These are phyloP conservation scores for Coturnix japonica DNA, from an alignment of 2,113 vertebrate genomes.

Conservation along the genomic window DNA sequence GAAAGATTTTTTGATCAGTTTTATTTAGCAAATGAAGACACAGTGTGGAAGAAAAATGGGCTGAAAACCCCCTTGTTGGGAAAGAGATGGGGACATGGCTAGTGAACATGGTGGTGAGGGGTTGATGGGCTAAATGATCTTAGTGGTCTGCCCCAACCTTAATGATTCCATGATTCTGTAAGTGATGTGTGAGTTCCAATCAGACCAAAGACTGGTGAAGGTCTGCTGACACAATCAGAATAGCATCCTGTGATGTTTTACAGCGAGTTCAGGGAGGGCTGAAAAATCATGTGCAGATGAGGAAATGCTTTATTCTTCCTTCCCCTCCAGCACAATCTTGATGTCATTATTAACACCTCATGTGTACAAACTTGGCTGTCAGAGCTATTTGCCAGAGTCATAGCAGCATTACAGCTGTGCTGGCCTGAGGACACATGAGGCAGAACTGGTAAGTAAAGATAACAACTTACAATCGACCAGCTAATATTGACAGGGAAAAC, in stretches of 20 bases:
- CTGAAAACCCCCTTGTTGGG: not conserved
- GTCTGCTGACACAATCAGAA: not conserved
- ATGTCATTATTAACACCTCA: not conserved
- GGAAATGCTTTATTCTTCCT: not conserved
- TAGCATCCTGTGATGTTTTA: not conserved
- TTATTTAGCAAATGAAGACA: not conserved
- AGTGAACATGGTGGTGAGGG: too few relatives aligned
- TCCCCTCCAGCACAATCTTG: not conserved
- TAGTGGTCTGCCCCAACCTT: too few relatives aligned
- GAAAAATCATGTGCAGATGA: not conserved
- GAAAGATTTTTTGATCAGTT: not conserved
- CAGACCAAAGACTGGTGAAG: not conserved
- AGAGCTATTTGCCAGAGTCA: not conserved
- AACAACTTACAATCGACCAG: constrained; percentile 13
- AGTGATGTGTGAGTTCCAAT: fast-evolving
- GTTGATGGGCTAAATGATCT: too few relatives aligned
- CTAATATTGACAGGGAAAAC: not conserved
- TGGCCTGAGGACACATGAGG: not conserved
- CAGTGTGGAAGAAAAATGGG: not conserved
- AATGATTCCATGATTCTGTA: too few relatives aligned
- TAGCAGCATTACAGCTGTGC: not conserved
- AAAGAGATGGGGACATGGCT: not conserved
- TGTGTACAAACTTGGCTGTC: not conserved
- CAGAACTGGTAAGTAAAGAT: not conserved
- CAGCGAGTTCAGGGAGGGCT: not conserved